Evolutionary conservation across 2,113 vertebrate species (phyloP).

Genomic region (Garra rufa): DNA sequence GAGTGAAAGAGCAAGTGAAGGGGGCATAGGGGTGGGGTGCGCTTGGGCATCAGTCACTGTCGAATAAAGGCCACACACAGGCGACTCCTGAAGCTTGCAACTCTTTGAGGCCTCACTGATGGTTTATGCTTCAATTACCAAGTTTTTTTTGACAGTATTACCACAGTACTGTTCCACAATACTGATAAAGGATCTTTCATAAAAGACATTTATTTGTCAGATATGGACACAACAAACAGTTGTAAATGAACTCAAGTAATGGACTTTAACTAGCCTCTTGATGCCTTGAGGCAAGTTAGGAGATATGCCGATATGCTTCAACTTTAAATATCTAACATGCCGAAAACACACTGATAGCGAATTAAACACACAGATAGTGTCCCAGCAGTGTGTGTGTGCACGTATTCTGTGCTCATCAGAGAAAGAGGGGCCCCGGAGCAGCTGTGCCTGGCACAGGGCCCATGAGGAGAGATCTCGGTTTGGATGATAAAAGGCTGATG

Average conservation of each 20-base stretch:
- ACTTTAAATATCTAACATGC: neutral
- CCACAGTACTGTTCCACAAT: neutral
- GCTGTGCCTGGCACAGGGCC: constrained; percentile 52
- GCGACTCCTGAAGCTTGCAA: neutral
- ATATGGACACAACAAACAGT: neutral
- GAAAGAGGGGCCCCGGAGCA: constrained; percentile 43
- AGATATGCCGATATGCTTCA: neutral
- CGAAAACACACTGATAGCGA: neutral
- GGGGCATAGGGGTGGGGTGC: constrained; percentile 24
- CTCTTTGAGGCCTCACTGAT: neutral
- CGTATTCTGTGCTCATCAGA: constrained; percentile 22
- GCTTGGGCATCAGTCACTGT: constrained; percentile 38
- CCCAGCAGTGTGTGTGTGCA: constrained; percentile 25
- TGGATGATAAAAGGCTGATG: constrained; percentile 51
- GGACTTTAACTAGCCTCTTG: neutral
- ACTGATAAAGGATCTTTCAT: neutral
- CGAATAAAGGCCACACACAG: constrained; percentile 32
- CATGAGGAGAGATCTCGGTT: constrained; percentile 32
- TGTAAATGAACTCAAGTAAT: neutral
- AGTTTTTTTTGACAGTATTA: neutral
- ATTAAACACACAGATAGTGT: neutral
- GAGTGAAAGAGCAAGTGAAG: constrained; percentile 52
- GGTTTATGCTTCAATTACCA: constrained; percentile 24
- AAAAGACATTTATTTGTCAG: neutral
- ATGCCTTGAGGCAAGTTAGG: neutral